These are phyloP conservation scores for Catocala sponsa DNA, from an alignment of 2,888 invertebrate genomes.

Conservation along the genomic window DNA sequence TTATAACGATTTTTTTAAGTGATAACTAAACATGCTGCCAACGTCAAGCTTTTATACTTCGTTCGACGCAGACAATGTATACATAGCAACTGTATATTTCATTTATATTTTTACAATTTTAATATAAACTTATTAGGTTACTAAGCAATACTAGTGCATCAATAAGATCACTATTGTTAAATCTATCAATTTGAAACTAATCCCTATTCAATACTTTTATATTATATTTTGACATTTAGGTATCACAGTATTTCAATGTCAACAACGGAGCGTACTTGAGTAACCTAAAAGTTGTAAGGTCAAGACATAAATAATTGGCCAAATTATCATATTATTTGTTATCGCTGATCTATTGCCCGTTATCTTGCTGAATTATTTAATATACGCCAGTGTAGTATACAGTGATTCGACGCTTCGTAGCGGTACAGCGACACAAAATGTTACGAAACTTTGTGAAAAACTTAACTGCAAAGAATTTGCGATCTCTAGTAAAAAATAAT, in stretches of 20 bases:
- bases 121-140: too few species aligned
- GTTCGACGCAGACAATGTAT: background rate
- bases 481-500: conserved; percentile 66
- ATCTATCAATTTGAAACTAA: too few species aligned
- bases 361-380: conserved; percentile 39
- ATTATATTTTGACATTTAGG: too few species aligned
- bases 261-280: conserved; percentile 32
- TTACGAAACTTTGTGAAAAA: conserved; percentile 71
- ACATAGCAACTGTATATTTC: too few species aligned
- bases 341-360: conserved; percentile 28
- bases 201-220: too few species aligned
- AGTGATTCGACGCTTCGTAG: conserved; percentile 45
- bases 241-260: conserved; percentile 15
- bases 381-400: conserved; percentile 22
- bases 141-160: too few species aligned
- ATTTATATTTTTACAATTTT: too few species aligned
- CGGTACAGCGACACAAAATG: conserved; percentile 58
- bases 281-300: conserved; percentile 51
- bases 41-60: conserved; percentile 14
- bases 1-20: background rate
- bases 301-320: conserved; percentile 30
- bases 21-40: conserved; percentile 23
- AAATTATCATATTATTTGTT: conserved; percentile 45
- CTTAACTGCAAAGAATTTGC: conserved; percentile 63
- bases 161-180: too few species aligned